Evolutionary conservation across 2,113 vertebrate species (phyloP).

Genomic region (Microtus richardsoni): DNA sequence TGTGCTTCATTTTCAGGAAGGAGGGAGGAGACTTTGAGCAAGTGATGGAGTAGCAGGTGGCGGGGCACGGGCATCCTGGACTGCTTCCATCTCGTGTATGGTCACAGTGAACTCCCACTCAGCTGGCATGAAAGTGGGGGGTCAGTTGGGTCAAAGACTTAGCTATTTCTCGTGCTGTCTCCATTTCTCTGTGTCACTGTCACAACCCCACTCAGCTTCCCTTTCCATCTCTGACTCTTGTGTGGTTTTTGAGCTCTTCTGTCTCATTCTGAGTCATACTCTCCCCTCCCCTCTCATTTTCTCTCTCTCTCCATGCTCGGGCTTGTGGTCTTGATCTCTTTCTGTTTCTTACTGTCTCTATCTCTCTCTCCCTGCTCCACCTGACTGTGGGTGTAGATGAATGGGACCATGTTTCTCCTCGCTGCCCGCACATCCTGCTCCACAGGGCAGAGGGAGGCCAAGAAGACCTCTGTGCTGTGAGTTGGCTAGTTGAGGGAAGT

Average conservation of each 20-base stretch:
- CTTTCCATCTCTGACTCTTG: neutral
- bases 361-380: slow-evolving; percentile 42
- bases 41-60: neutral
- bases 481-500: slow-evolving; percentile 80
- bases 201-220: neutral
- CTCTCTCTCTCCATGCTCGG: neutral
- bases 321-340: neutral
- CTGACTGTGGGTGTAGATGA: slow-evolving; percentile 89
- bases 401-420: slow-evolving; percentile 95
- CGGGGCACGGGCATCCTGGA: neutral
- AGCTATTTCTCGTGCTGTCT: neutral
- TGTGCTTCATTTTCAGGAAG: neutral
- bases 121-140: neutral
- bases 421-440: slow-evolving; percentile 95
- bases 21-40: neutral
- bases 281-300: neutral
- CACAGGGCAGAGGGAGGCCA: slow-evolving; percentile 96
- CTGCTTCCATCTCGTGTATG: neutral
- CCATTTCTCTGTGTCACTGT: neutral
- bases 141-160: accelerated
- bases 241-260: neutral
- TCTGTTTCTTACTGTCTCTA: neutral
- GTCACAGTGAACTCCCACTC: neutral
- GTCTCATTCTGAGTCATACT: neutral
- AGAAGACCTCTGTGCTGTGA: slow-evolving; percentile 97